Evolutionary conservation across 2,113 vertebrate genomes (phyloP).

Genomic region (Amazona vittata): DNA sequence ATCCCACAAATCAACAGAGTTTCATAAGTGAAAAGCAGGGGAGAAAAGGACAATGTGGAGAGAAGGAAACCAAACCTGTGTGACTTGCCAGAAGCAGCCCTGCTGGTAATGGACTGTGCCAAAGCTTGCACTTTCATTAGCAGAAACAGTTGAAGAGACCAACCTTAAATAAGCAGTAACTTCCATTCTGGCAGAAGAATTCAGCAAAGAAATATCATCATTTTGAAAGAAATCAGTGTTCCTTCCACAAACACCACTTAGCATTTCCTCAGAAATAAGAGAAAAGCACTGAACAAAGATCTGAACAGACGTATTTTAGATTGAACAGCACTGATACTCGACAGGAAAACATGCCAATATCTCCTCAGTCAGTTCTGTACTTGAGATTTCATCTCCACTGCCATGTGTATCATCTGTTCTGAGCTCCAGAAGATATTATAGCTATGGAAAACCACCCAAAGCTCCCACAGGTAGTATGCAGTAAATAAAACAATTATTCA

Average conservation of each 20-base stretch:
- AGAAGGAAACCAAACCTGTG: background rate
- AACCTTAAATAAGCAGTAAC: background rate
- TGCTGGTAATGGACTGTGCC: accelerated
- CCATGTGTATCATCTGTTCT: accelerated
- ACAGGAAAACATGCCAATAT: accelerated
- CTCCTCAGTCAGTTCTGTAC: background rate
- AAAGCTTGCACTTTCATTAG: background rate
- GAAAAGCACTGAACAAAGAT: too few species aligned
- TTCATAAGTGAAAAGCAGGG: background rate
- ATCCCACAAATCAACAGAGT: background rate
- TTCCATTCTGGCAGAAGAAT: background rate
- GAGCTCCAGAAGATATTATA: background rate
- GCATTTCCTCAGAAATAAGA: background rate
- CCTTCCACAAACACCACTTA: background rate
- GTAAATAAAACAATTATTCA: background rate
- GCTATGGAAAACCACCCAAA: background rate
- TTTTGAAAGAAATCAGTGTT: background rate
- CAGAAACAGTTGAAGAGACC: background rate
- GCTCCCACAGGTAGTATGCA: accelerated
- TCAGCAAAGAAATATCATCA: background rate
- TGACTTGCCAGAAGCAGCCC: background rate
- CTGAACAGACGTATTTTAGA: background rate
- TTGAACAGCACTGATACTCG: accelerated
- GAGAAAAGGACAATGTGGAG: accelerated
- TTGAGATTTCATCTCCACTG: background rate